Conservation (phyloP, 1,140 invertebrate species). For the Achatina immaculata region DNA sequence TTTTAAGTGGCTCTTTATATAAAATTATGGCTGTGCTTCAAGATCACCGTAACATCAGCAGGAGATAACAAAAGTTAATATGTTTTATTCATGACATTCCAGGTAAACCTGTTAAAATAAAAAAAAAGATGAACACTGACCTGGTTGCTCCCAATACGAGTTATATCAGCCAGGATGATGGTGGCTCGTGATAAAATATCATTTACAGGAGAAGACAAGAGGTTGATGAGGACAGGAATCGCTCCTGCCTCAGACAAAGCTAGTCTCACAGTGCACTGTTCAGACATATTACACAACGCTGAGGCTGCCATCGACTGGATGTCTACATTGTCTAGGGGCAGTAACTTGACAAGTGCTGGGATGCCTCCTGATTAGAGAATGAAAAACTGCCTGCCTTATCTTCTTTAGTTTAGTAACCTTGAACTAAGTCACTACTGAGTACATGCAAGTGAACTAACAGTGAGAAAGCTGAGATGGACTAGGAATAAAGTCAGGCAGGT, state of each 20-base stretch:
- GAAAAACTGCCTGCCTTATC: neutral
- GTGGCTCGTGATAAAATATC: conserved; percentile 69
- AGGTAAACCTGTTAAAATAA: too few species aligned
- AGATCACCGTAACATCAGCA: too few species aligned
- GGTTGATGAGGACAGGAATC: conserved; percentile 62
- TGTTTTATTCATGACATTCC: too few species aligned
- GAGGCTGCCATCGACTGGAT: conserved; percentile 67
- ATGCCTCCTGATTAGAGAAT: conserved; percentile 62
- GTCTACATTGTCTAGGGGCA: conserved; percentile 62
- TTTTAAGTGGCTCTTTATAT: too few species aligned
- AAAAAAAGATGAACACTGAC: conserved; percentile 4
- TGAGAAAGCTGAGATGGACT: too few species aligned
- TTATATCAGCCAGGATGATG: conserved; percentile 70
- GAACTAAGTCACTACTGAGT: too few species aligned
- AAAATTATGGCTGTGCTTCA: too few species aligned
- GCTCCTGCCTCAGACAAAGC: conserved; percentile 58
- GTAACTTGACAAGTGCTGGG: conserved; percentile 60
- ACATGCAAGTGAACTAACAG: too few species aligned
- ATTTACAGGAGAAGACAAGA: conserved; percentile 63
- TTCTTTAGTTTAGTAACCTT: too few species aligned
- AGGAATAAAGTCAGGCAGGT: too few species aligned
- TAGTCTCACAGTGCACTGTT: conserved; percentile 59
- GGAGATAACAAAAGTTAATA: too few species aligned
- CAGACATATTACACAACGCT: conserved; percentile 70
- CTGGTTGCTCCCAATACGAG: conserved; percentile 66